A percentile compares a stretch with the other conserved stretches of the same genome.
Conservation (phyloP, 1,140 invertebrate species). For the Metopolophium dirhodum region DNA sequence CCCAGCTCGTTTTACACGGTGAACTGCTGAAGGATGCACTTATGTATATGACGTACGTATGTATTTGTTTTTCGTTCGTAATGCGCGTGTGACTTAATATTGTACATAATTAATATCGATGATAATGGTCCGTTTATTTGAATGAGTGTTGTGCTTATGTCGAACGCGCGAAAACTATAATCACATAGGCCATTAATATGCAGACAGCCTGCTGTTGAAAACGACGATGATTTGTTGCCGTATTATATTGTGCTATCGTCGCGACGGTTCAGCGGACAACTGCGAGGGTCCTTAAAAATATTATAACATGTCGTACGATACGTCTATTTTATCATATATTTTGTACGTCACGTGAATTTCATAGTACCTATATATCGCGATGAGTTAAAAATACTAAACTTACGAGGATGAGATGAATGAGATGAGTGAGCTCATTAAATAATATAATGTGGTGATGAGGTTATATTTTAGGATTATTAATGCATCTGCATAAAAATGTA, state of each 20-base stretch:
- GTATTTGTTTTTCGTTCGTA: background rate
- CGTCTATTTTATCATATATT: background rate
- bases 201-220: background rate
- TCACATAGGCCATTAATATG: background rate
- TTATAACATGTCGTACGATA: background rate
- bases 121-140: background rate
- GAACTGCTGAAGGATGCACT: background rate
- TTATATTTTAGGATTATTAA: too few relatives aligned
- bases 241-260: background rate
- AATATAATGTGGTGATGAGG: too few relatives aligned
- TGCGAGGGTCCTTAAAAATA: background rate
- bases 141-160: background rate
- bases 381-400: too few relatives aligned
- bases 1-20: background rate
- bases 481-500: too few relatives aligned
- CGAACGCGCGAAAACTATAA: background rate
- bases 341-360: too few relatives aligned
- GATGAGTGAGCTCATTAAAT: too few relatives aligned
- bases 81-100: background rate
- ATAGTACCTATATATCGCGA: too few relatives aligned
- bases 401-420: too few relatives aligned
- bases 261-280: background rate
- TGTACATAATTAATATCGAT: background rate
- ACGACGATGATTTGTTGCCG: background rate
- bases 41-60: background rate